These are phyloP conservation scores for Halcyon leucocephala DNA, from an alignment of 2,797 vertebrate genomes.

Conservation along the genomic window DNA sequence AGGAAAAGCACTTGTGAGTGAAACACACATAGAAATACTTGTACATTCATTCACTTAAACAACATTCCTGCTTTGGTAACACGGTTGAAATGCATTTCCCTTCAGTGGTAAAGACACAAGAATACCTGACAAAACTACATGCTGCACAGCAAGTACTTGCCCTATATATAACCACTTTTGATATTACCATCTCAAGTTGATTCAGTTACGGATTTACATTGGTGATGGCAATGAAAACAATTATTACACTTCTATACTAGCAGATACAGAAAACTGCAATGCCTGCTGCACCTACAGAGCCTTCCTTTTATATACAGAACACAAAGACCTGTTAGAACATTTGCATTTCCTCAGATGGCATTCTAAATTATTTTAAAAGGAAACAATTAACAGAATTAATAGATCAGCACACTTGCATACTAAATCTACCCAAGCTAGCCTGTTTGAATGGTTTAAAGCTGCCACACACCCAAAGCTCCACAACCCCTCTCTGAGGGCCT, in stretches of 20 bases:
- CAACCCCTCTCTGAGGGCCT: no score
- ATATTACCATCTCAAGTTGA: neutral
- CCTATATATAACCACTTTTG: neutral
- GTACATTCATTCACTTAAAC: neutral
- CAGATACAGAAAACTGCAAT: neutral
- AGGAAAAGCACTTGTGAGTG: neutral
- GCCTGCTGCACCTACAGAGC: neutral
- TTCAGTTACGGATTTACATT: neutral
- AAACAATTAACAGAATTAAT: no score
- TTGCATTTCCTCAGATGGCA: no score
- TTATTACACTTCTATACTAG: neutral
- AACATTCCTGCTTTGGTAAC: neutral
- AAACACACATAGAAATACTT: neutral
- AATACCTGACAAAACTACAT: neutral
- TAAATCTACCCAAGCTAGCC: no score
- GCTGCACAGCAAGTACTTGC: neutral
- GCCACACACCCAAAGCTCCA: no score
- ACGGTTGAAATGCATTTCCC: neutral
- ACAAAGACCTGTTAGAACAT: no score
- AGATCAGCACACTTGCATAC: no score
- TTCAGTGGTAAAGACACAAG: neutral
- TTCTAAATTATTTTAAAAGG: no score
- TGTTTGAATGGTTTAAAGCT: no score
- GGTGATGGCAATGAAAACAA: neutral
- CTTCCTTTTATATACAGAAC: neutral